These are phyloP conservation scores for Globodera rostochiensis DNA, from an alignment of 1,140 invertebrate species.

Conservation along the genomic window DNA sequence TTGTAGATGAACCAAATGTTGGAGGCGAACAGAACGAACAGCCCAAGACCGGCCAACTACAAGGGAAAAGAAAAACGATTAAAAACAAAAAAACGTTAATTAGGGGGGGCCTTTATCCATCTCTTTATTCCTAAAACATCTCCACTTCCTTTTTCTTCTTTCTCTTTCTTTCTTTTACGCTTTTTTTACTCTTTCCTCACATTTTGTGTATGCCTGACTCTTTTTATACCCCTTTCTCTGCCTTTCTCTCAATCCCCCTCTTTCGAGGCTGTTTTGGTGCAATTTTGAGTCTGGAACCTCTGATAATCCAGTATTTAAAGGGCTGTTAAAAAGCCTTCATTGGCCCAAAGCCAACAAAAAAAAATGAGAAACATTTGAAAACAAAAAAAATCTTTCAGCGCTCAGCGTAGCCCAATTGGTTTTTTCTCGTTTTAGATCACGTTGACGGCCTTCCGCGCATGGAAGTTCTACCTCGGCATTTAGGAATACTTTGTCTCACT, in stretches of 20 bases:
- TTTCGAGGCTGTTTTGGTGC: no score
- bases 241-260: no score
- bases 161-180: neutral
- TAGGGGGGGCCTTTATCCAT: neutral
- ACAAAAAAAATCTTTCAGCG: no score
- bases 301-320: no score
- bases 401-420: neutral
- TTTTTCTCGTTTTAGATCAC: conserved; percentile 5
- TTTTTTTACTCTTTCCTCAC: no score
- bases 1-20: conserved; percentile 60
- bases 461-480: conserved; percentile 42
- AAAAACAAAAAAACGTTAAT: conserved; percentile 3
- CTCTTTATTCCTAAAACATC: neutral
- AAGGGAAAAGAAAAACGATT: conserved; percentile 24
- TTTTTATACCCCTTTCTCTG: no score
- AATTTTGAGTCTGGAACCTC: no score
- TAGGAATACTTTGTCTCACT: no score
- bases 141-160: neutral
- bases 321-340: no score
- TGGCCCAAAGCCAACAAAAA: no score
- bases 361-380: no score
- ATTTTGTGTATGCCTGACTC: conserved; percentile 3
- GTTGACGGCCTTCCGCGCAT: conserved; percentile 14
- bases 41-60: conserved; percentile 52
- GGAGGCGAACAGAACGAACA: conserved; percentile 43